These are phyloP conservation scores for Gnatocerus cornutus DNA, from an alignment of 2,888 invertebrate genomes.

Conservation along the genomic window DNA sequence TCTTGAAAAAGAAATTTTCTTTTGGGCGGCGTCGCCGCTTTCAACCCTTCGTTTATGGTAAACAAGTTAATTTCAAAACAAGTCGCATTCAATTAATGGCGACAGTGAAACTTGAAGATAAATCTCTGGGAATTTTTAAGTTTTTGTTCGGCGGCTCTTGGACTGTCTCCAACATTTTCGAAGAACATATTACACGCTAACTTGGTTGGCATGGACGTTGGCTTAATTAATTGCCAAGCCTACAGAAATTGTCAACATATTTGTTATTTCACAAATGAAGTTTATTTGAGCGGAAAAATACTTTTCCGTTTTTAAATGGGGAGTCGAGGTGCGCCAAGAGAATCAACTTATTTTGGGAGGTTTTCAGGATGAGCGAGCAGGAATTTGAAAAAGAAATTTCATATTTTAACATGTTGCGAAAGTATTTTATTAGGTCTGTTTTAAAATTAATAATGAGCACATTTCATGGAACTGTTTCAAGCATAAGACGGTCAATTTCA, in stretches of 20 bases:
- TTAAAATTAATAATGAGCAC: too few relatives aligned
- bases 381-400: too few relatives aligned
- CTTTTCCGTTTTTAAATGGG: background rate
- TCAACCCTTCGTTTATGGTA: conserved; percentile 10
- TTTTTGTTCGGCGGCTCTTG: conserved; percentile 35
- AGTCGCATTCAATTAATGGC: conserved; percentile 20
- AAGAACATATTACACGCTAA: conserved; percentile 51
- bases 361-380: too few relatives aligned
- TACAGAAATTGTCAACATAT: conserved; percentile 53
- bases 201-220: conserved; percentile 51
- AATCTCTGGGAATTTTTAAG: conserved; percentile 40
- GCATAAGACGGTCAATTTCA: too few relatives aligned
- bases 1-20: conserved; percentile 2
- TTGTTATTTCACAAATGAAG: conserved; percentile 46
- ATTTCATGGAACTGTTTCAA: too few relatives aligned
- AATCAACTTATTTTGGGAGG: background rate
- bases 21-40: background rate
- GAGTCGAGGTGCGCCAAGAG: background rate
- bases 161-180: conserved; percentile 41
- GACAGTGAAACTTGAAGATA: conserved; percentile 21
- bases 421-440: too few relatives aligned
- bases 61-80: conserved; percentile 28
- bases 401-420: too few relatives aligned
- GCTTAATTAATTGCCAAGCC: conserved; percentile 54
- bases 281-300: conserved; percentile 39